Conservation (phyloP, 2,113 vertebrate genomes). For the Myotis lucifugus region DNA sequence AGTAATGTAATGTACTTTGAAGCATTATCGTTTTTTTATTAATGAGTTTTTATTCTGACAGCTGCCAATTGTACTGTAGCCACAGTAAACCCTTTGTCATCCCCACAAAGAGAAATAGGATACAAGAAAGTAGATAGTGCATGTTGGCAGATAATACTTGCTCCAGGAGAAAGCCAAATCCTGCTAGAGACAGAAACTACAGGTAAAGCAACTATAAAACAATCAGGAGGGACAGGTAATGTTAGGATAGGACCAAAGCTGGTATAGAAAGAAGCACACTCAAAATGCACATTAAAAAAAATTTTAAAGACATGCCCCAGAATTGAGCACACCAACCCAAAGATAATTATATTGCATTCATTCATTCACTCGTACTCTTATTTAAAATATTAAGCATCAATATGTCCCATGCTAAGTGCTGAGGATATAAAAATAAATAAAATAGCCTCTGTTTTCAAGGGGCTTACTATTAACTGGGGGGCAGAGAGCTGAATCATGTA, state of each 20-base stretch:
- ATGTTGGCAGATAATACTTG: background rate
- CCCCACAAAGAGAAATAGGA: conserved; percentile 22
- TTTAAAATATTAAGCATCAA: background rate
- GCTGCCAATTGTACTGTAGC: conserved; percentile 63
- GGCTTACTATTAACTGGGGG: background rate
- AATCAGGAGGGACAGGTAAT: background rate
- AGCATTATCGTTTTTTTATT: conserved; percentile 69
- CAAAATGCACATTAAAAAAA: background rate
- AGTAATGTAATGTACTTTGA: conserved; percentile 73
- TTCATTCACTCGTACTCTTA: background rate
- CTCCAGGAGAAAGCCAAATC: conserved; percentile 13
- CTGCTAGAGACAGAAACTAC: background rate
- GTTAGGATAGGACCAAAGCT: background rate
- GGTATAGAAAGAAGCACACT: background rate
- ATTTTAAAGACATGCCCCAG: background rate
- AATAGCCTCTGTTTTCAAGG: background rate
- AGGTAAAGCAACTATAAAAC: conserved; percentile 19
- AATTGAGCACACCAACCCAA: background rate
- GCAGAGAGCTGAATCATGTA: background rate
- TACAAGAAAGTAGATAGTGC: background rate
- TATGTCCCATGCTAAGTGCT: background rate
- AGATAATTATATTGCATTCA: background rate
- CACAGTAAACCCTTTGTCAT: conserved; percentile 35
- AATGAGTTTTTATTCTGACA: conserved; percentile 76
- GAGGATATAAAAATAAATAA: background rate